Conservation (phyloP, 2,888 invertebrate genomes). For the Spilarctia lutea region DNA sequence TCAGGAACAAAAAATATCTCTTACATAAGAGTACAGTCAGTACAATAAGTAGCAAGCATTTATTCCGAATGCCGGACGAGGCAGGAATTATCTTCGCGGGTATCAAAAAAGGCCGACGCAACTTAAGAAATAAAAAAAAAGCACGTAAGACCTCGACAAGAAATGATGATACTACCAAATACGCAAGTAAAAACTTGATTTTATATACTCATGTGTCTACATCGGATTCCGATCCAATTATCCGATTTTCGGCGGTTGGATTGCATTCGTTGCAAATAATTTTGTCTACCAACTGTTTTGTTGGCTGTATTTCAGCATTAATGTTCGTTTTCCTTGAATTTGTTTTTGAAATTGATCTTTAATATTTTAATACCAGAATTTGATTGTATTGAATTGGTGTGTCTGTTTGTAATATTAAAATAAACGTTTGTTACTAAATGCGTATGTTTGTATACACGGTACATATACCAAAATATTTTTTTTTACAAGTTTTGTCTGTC, state of each 20-base stretch:
- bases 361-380: background rate
- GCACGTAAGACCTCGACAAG: slow-evolving; percentile 69
- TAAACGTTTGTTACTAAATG: too few relatives aligned
- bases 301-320: slow-evolving; percentile 50
- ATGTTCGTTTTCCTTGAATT: slow-evolving; percentile 45
- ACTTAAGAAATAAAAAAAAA: slow-evolving; percentile 62
- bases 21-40: slow-evolving; percentile 60
- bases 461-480: too few relatives aligned
- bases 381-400: too few relatives aligned
- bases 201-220: slow-evolving; percentile 62
- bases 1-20: slow-evolving; percentile 53
- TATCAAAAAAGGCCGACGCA: slow-evolving; percentile 74
- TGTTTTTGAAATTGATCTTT: background rate
- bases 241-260: slow-evolving; percentile 56
- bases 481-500: too few relatives aligned
- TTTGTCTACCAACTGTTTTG: slow-evolving; percentile 57
- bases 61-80: slow-evolving; percentile 69
- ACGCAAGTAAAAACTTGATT: slow-evolving; percentile 76
- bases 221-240: slow-evolving; percentile 64
- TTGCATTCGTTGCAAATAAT: slow-evolving; percentile 59
- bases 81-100: slow-evolving; percentile 72
- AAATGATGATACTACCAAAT: slow-evolving; percentile 85
- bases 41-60: slow-evolving; percentile 65
- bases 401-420: too few relatives aligned
- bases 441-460: too few relatives aligned